These are phyloP conservation scores for Arrhamphus sclerolepis DNA, from an alignment of 2,797 vertebrate species.

Conservation along the genomic window DNA sequence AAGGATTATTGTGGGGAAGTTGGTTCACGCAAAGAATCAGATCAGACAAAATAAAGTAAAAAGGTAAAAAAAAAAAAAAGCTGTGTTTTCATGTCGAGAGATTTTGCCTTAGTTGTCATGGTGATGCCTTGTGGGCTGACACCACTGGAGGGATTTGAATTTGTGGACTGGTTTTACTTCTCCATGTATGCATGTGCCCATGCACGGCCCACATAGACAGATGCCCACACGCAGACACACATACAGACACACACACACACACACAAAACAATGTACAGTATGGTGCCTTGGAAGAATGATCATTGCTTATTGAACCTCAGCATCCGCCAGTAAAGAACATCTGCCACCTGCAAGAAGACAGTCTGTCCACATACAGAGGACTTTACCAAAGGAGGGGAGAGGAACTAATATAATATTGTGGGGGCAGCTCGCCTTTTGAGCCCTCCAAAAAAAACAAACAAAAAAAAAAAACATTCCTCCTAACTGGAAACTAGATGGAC, in stretches of 20 bases:
- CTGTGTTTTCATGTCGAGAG: constrained; percentile 72
- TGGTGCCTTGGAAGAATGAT: constrained; percentile 81
- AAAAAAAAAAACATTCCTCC: constrained; percentile 25
- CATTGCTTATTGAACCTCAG: constrained; percentile 66
- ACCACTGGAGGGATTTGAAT: constrained; percentile 67
- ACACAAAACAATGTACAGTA: constrained; percentile 76
- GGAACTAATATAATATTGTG: constrained; percentile 16
- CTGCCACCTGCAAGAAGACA: constrained; percentile 32
- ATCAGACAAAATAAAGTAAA: constrained; percentile 41
- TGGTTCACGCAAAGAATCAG: constrained; percentile 63
- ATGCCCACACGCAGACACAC: constrained; percentile 38
- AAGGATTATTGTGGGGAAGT: constrained; percentile 74
- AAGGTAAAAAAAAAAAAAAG: constrained; percentile 54
- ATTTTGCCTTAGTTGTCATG: constrained; percentile 87
- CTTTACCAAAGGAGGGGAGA: constrained; percentile 20
- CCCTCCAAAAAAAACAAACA: not conserved
- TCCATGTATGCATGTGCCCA: constrained; percentile 74
- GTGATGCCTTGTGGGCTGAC: constrained; percentile 80
- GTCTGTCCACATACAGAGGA: constrained; percentile 24
- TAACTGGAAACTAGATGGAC: constrained; percentile 43
- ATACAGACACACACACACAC: constrained; percentile 37
- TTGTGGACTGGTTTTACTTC: constrained; percentile 68
- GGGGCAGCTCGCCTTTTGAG: constrained; percentile 16
- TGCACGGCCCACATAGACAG: constrained; percentile 54
- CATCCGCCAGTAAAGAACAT: constrained; percentile 57